Base-by-base conservation (phyloP, 2,888 invertebrate genomes). In the Ophion ventricosus region DNA sequence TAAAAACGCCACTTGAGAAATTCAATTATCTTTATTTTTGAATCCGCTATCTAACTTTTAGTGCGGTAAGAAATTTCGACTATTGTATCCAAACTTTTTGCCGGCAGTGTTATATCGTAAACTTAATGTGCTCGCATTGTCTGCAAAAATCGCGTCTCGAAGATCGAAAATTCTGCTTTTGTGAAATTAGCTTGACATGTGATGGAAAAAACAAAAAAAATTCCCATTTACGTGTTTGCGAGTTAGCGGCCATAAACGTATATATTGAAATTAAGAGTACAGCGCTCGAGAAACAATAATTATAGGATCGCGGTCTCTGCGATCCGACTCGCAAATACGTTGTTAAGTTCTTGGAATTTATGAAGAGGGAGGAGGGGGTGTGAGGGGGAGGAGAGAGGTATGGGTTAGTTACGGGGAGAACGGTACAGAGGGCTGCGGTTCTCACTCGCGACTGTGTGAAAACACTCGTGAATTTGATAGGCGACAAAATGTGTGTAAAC, bases 381-480 rank as follows among this genome's bases (percentile, higher is more conserved):
- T 1, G 5, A 4, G 40, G 5, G 10, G 40, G 40, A 4, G 40
- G 40, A 10, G 5, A 4, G 57, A 73, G 59, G 49, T 57, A 54
- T 64, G 57, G 66, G 63, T 63, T 57, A 43, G 61, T 54, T 69
- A 29, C 70, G 56, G 59, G n/a, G 78, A 66, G 74, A 43, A 74
- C 67, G 82, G 78, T 82, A 79, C 54, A 40, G 83, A 79, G 79
- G 79, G 79, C 75, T 73, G 49, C 17, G 40, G 40, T 4, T 40
- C 49, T 79, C 64, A 17, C 14, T 79, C 64, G 43, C 23, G 70
- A 75, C 64, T 75, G 43, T 77, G 57, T 49, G 49, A 80, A 79
- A 79, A 79, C 83, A 75, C 57, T 69, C 69, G 66, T 67, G 73
- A 77, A 76, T 73, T 85, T 75, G 82, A 84, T 84, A 86, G 83